A percentile compares a stretch with the other conserved stretches of the same genome.
Evolutionary conservation across 2,888 invertebrate species (phyloP).

Genomic region (Phortica magna): DNA sequence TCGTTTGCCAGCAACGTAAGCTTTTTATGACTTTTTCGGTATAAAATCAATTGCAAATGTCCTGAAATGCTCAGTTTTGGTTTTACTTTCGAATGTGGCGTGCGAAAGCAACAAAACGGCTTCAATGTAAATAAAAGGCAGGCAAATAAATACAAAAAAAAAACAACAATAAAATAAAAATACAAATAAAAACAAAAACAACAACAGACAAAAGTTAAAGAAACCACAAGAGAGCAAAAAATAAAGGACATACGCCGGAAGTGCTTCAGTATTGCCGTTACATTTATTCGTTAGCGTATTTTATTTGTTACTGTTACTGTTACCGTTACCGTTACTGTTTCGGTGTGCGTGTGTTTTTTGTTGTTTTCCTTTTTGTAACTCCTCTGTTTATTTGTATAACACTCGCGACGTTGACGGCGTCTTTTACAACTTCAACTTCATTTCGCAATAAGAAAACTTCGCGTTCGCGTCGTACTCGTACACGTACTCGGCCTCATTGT

Average conservation of each 20-base stretch:
- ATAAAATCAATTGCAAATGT: conserved; percentile 73
- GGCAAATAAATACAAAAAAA: neutral
- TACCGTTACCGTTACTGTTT: no score
- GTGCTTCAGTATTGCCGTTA: conserved; percentile 26
- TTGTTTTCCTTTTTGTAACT: no score
- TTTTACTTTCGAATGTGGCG: conserved; percentile 60
- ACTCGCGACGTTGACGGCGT: no score
- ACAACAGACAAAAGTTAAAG: neutral
- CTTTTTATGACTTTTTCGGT: conserved; percentile 52
- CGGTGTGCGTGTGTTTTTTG: no score
- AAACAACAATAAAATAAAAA: neutral
- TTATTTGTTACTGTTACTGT: neutral
- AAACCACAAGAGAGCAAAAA: neutral
- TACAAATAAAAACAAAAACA: neutral
- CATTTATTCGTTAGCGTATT: neutral
- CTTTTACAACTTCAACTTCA: neutral
- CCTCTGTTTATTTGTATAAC: no score
- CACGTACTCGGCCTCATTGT: conserved; percentile 49
- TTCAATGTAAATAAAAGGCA: neutral
- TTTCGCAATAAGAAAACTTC: neutral
- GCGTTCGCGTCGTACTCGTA: conserved; percentile 43
- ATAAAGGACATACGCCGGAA: conserved; percentile 37
- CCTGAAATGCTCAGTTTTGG: conserved; percentile 72
- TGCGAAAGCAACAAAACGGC: conserved; percentile 24
- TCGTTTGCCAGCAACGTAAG: neutral